phyloP scores from a whole-genome alignment of 1,140 invertebrate genomes.

The Ditylenchus dipsaci region DNA sequence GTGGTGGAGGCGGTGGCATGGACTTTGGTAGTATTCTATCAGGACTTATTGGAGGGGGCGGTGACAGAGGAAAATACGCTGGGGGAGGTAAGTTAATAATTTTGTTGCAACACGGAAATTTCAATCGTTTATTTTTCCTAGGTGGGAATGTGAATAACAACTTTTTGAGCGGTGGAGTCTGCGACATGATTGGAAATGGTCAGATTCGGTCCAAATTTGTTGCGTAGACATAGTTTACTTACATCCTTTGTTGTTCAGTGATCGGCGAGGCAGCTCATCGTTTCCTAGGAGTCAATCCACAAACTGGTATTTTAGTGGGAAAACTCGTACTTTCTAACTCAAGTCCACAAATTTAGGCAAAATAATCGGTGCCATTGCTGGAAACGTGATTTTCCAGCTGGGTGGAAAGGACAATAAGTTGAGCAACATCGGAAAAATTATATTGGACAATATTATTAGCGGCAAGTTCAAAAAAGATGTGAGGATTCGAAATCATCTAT shows the following conservation, averaged over 20 bases:
- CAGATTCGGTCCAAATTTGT: not conserved
- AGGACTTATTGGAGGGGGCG: conserved; percentile 42
- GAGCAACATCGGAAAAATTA: conserved; percentile 54
- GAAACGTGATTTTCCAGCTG: conserved; percentile 41
- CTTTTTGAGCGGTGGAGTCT: conserved; percentile 49
- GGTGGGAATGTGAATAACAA: conserved; percentile 48
- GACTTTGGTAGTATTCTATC: conserved; percentile 35
- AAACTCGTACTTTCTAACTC: no score
- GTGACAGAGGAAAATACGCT: conserved; percentile 41
- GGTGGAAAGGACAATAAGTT: conserved; percentile 57
- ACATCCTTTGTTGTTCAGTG: conserved; percentile 18
- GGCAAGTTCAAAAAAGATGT: conserved; percentile 56
- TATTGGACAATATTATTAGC: conserved; percentile 55
- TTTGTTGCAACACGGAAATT: not conserved
- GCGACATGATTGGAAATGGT: conserved; percentile 53
- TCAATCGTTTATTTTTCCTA: conserved; percentile 14
- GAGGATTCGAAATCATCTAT: no score
- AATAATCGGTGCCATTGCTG: conserved; percentile 52
- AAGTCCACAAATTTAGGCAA: conserved; percentile 7
- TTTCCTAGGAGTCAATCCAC: conserved; percentile 55
- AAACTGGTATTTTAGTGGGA: conserved; percentile 37
- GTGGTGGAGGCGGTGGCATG: conserved; percentile 37
- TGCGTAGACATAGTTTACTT: not conserved
- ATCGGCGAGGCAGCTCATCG: conserved; percentile 57
- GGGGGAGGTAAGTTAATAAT: conserved; percentile 34